Evolutionary conservation across 2,797 vertebrate species (phyloP).

Genomic region (Acipenser oxyrinchus): DNA sequence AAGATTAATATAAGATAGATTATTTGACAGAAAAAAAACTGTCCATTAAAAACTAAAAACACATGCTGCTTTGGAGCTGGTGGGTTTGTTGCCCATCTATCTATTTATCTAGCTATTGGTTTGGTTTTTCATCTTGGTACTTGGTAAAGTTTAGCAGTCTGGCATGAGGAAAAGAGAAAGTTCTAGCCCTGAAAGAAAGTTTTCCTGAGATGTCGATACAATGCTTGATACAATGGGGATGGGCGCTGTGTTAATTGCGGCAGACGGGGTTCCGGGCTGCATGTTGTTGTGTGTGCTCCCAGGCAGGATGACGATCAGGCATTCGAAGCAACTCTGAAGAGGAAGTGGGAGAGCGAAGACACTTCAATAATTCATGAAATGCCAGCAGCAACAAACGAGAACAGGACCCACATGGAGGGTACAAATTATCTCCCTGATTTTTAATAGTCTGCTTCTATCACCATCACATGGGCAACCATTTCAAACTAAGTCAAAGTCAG

Average conservation of each 20-base stretch:
- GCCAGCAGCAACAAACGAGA: constrained; percentile 86
- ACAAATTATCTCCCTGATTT: constrained; percentile 69
- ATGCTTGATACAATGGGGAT: constrained; percentile 67
- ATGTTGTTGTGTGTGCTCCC: constrained; percentile 34
- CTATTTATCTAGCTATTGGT: too few species aligned
- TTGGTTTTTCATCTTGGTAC: too few species aligned
- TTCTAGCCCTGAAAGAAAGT: constrained; percentile 2
- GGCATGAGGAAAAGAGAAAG: neutral
- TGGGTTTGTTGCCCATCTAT: too few species aligned
- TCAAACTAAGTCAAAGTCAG: constrained; percentile 32
- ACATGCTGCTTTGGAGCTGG: neutral
- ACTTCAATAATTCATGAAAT: constrained; percentile 83
- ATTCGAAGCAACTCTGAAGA: constrained; percentile 40
- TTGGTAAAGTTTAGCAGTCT: too few species aligned
- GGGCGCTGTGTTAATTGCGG: constrained; percentile 52
- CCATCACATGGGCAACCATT: constrained; percentile 61
- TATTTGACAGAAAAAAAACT: too few species aligned
- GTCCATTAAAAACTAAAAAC: neutral
- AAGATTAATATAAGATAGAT: too few species aligned
- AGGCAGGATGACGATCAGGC: constrained; percentile 49
- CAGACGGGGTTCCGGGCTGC: constrained; percentile 41
- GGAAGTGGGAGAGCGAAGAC: constrained; percentile 57
- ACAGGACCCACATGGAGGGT: constrained; percentile 67
- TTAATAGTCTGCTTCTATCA: constrained; percentile 82
- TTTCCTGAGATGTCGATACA: constrained; percentile 42